Evolutionary conservation across 2,888 invertebrate species (phyloP).

Genomic region (Patella depressa): DNA sequence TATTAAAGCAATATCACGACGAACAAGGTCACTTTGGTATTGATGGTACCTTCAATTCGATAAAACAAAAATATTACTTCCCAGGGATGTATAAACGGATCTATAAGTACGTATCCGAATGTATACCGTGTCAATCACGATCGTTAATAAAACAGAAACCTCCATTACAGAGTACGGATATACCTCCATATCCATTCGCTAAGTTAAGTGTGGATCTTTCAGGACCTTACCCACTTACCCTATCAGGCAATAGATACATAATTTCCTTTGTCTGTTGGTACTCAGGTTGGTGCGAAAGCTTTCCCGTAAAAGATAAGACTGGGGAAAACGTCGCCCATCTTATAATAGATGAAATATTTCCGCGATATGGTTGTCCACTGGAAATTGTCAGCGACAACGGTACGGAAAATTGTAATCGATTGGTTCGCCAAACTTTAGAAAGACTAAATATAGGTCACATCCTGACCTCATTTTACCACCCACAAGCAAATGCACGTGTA

Average conservation of each 20-base stretch:
- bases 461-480: too few species aligned
- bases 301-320: too few species aligned
- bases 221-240: conserved; percentile 15
- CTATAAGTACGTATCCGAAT: conserved; percentile 10
- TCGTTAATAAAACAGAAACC: conserved; percentile 12
- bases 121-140: conserved; percentile 19
- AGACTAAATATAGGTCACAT: background rate
- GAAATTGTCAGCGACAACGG: too few species aligned
- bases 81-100: conserved; percentile 14
- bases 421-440: conserved; percentile 6
- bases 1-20: conserved; percentile 18
- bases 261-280: background rate
- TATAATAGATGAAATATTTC: too few species aligned
- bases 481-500: too few species aligned
- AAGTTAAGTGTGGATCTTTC: conserved; percentile 20
- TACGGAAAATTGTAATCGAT: conserved; percentile 4
- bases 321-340: too few species aligned
- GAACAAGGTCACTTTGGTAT: conserved; percentile 14
- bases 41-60: conserved; percentile 13
- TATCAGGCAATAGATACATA: conserved; percentile 18
- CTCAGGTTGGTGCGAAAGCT: conserved; percentile 23
- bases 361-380: too few species aligned
- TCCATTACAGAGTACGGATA: conserved; percentile 13
- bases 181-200: conserved; percentile 17
- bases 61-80: conserved; percentile 23